Conservation (phyloP, 2,797 vertebrate genomes). For the Gallinago stenura region DNA sequence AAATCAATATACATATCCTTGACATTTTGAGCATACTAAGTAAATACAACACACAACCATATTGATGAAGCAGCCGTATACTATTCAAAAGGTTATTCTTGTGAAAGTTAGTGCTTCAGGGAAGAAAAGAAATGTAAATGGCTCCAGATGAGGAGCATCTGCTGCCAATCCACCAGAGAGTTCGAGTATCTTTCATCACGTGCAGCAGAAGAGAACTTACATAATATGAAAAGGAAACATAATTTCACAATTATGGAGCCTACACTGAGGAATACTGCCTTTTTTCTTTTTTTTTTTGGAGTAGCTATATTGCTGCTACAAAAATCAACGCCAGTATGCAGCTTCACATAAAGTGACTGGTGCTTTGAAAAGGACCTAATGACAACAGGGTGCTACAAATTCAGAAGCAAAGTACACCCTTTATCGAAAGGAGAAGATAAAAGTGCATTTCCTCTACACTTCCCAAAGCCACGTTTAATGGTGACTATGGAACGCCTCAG, state of each 20-base stretch:
- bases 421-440: background rate
- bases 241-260: background rate
- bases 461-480: background rate
- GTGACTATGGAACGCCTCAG: background rate
- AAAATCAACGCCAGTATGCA: background rate
- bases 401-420: background rate
- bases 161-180: background rate
- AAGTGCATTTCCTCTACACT: background rate
- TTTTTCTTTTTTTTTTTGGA: background rate
- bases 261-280: background rate
- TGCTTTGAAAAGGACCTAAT: background rate
- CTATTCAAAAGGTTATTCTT: background rate
- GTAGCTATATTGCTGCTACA: background rate
- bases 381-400: background rate
- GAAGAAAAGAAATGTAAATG: background rate
- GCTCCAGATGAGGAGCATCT: conserved; percentile 12
- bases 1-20: background rate
- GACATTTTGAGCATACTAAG: background rate
- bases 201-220: background rate
- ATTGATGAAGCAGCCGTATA: background rate
- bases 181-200: background rate
- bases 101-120: background rate
- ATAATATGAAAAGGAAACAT: background rate
- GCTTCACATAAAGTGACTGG: background rate
- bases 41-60: background rate